Conservation (phyloP, 2,888 invertebrate genomes). For the Drosophila monieri region DNA sequence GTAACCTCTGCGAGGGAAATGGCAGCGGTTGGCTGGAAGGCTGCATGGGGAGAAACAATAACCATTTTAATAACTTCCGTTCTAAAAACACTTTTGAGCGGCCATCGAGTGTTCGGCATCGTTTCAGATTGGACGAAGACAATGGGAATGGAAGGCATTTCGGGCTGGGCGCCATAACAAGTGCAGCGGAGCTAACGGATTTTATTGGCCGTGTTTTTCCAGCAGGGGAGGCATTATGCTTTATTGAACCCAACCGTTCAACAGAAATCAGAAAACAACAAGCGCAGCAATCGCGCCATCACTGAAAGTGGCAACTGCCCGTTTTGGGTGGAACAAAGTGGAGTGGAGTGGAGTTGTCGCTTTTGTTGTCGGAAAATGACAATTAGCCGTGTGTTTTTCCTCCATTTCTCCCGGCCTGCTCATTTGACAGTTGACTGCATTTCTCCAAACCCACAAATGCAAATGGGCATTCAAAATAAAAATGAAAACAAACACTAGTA, state of each 20-base stretch:
- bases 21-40: neutral
- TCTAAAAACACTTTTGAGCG: slow-evolving; percentile 71
- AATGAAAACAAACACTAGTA: slow-evolving; percentile 28
- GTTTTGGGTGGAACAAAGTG: slow-evolving; percentile 36
- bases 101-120: slow-evolving; percentile 23
- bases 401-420: slow-evolving; percentile 21
- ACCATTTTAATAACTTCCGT: slow-evolving; percentile 77
- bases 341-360: slow-evolving; percentile 37
- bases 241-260: slow-evolving; percentile 55
- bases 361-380: slow-evolving; percentile 75
- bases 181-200: slow-evolving; percentile 52
- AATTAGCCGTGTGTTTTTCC: slow-evolving; percentile 63
- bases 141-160: slow-evolving; percentile 53
- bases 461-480: slow-evolving; percentile 46
- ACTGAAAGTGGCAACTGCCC: slow-evolving; percentile 32
- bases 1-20: slow-evolving; percentile 28
- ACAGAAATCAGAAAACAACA: slow-evolving; percentile 8
- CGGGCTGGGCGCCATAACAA: slow-evolving; percentile 43
- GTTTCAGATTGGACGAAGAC: slow-evolving; percentile 62
- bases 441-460: slow-evolving; percentile 42
- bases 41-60: slow-evolving; percentile 42
- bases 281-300: slow-evolving; percentile 35
- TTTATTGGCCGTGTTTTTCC: slow-evolving; percentile 20
- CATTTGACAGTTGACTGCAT: slow-evolving; percentile 72
- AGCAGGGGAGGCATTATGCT: slow-evolving; percentile 49